phyloP scores from a whole-genome alignment of 1,140 invertebrate genomes.

The Philopotamus ludificatus region DNA sequence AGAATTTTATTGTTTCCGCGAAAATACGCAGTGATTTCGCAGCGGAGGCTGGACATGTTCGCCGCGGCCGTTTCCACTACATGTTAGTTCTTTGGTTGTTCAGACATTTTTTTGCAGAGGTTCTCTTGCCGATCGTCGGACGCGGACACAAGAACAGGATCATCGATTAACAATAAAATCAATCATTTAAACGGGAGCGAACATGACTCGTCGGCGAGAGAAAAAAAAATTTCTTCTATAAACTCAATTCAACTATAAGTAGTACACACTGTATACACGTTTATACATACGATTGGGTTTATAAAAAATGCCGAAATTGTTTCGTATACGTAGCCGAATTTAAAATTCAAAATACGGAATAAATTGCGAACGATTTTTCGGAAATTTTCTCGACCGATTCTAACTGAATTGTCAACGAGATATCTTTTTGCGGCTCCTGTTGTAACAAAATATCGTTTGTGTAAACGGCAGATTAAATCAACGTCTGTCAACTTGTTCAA shows the following conservation, averaged over 20 bases:
- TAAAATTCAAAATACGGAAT: too few relatives aligned
- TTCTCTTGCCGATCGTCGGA: not conserved
- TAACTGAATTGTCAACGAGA: conserved; percentile 19
- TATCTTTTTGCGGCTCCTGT: not conserved
- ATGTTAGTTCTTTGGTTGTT: conserved; percentile 8
- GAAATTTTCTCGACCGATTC: too few relatives aligned
- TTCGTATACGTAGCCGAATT: too few relatives aligned
- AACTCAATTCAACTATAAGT: too few relatives aligned
- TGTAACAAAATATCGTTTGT: conserved; percentile 30
- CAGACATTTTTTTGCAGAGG: not conserved
- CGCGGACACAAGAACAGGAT: conserved; percentile 10
- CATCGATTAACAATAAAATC: conserved; percentile 27
- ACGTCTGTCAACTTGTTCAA: conserved; percentile 21
- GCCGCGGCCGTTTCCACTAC: too few relatives aligned
- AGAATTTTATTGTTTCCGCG: conserved; percentile 30
- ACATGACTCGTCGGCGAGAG: conserved; percentile 14
- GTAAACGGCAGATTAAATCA: conserved; percentile 31
- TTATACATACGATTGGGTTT: too few relatives aligned
- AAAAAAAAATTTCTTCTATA: conserved; percentile 1
- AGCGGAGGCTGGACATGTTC: not conserved
- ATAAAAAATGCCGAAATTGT: too few relatives aligned
- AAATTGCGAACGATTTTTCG: too few relatives aligned
- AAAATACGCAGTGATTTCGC: conserved; percentile 11
- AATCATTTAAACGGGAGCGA: conserved; percentile 25
- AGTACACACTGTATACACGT: too few relatives aligned